Base-by-base conservation (phyloP, 2,797 vertebrate genomes). In the Rhinichthys osculus region DNA sequence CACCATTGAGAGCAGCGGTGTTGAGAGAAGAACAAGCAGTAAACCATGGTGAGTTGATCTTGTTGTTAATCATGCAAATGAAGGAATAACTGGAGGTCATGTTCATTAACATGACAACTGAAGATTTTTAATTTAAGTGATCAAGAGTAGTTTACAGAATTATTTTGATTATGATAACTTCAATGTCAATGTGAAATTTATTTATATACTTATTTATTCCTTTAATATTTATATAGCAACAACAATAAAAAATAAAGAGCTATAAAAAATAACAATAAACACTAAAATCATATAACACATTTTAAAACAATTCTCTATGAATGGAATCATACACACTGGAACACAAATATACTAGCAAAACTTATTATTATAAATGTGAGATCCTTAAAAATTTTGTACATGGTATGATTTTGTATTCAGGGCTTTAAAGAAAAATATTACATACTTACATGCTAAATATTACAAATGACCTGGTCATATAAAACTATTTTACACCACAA, bases 21-120 rank as follows among this genome's bases (percentile, higher is more conserved):
- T 17, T 33, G 16, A 47, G 57, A 80, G 78, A 47, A 66, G 17
- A 67, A 50, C 62, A 50, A 35, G 27, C 64, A 23, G 17, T 8
- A 47, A 33, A 67, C 7, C 42, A 80, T 80, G 78, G 78, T 80
- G 10, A 80, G 78, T 80, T 80, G 40, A 5, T 50, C 11, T 80
- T 35, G 9, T 67, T 67, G 59, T 35, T 30, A 50, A 8, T 21
- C 16, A 50, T 17, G 5, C 17, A 50, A 47, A 81, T 17, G 13
- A 80, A 64, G 14, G 27, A 67, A 47, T 50, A 33, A 52, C 1
- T 50, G 4, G 3, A 30, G 40, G 3, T 14, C 4, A 44, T 13
- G 0, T 3, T 57, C 3, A 64, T 21, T 64, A 64, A 19, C 1
- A 44, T 44, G 8, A 30, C 38, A 79, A 13, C 23, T 79, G 38